These are phyloP conservation scores for Pegoplata infirma DNA, from an alignment of 2,888 invertebrate genomes.

Conservation along the genomic window DNA sequence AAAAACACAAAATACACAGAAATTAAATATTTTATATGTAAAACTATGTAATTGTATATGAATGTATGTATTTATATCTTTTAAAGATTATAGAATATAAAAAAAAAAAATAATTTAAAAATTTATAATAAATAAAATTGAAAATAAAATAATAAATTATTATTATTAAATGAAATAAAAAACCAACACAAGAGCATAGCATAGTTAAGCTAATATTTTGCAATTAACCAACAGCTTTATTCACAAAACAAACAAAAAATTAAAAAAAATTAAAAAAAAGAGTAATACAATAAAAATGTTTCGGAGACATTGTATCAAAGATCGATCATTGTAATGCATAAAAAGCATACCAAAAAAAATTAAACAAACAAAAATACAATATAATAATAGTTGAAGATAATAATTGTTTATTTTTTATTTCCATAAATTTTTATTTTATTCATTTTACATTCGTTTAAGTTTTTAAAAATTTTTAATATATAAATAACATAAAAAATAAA, in stretches of 20 bases:
- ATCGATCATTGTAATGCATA: not conserved
- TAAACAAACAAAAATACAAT: not conserved
- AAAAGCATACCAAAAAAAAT: not conserved
- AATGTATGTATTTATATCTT: slow-evolving; percentile 52
- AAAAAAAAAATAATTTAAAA: slow-evolving; percentile 40
- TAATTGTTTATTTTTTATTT: not conserved
- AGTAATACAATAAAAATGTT: not conserved
- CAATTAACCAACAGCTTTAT: slow-evolving; percentile 58
- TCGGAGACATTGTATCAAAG: not conserved
- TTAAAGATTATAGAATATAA: slow-evolving; percentile 61
- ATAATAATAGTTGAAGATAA: not conserved
- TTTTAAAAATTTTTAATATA: not conserved
- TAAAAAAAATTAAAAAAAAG: slow-evolving; percentile 5
- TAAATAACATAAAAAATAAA: not conserved
- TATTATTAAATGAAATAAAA: slow-evolving; percentile 13
- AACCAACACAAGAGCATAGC: slow-evolving; percentile 41
- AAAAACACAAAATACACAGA: slow-evolving; percentile 34
- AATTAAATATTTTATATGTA: slow-evolving; percentile 58
- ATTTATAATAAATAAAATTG: slow-evolving; percentile 40
- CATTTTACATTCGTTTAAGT: not conserved
- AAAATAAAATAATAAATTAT: slow-evolving; percentile 14
- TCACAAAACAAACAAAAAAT: slow-evolving; percentile 38
- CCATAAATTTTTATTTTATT: not conserved
- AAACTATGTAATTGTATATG: slow-evolving; percentile 56
- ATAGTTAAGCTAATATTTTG: slow-evolving; percentile 49